A percentile compares a stretch with the other conserved stretches of the same genome.
Conservation (phyloP, 2,113 vertebrate species). For the Corythaeola cristata region DNA sequence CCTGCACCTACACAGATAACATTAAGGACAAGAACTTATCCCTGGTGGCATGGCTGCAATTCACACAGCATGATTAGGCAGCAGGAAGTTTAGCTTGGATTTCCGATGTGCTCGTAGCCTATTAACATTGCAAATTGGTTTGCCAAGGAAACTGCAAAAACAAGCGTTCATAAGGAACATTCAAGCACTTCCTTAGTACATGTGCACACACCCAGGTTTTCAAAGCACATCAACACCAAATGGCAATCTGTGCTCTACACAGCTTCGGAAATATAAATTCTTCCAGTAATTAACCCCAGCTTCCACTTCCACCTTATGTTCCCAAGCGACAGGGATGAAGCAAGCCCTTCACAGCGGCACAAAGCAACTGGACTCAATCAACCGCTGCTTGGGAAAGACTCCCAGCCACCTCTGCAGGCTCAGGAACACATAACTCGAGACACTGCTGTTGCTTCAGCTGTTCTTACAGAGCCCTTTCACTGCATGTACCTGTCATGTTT, state of each 20-base stretch:
- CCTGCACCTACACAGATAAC: not conserved
- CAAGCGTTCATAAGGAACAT: not conserved
- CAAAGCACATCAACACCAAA: not conserved
- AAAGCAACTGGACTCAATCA: not conserved
- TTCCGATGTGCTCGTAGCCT: not conserved
- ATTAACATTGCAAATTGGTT: not conserved
- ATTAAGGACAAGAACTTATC: not conserved
- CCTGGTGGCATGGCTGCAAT: not conserved
- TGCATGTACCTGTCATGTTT: not conserved
- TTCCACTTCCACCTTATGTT: not conserved
- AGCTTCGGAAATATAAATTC: not conserved
- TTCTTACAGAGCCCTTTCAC: not conserved
- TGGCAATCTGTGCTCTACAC: not conserved
- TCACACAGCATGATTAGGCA: not conserved
- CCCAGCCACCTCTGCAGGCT: not conserved
- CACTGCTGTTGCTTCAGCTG: not conserved
- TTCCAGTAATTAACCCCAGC: not conserved
- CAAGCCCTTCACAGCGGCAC: not conserved
- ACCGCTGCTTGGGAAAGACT: not conserved
- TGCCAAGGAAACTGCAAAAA: not conserved
- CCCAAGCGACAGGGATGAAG: not conserved
- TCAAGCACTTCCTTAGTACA: not conserved
- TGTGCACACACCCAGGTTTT: not conserved
- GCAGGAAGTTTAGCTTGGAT: not conserved
- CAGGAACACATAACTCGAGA: rapidly evolving